Percentiles rank a stretch among this genome's conserved stretches.
phyloP scores from a whole-genome alignment of 2,797 vertebrate species.

The Varecia variegata region DNA sequence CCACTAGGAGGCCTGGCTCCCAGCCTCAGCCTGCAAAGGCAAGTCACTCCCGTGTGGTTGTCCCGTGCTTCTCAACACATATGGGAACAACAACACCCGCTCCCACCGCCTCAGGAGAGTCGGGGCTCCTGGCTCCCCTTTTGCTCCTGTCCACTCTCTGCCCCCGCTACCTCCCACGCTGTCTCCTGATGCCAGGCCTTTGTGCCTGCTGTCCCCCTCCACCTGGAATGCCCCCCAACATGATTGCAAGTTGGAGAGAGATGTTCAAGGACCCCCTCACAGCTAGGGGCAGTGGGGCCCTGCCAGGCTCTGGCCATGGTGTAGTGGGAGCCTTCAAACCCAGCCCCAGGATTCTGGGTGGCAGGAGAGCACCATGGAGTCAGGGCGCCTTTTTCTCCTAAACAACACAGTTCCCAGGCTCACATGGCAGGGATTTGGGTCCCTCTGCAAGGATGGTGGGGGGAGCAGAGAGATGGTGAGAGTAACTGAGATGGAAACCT shows the following conservation, averaged over 20 bases:
- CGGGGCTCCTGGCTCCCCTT: not conserved
- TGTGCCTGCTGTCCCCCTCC: not conserved
- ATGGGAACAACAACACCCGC: not conserved
- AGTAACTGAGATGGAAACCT: not conserved
- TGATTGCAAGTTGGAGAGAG: not conserved
- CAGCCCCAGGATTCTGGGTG: too few relatives aligned
- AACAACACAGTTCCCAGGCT: not conserved
- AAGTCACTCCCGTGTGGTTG: too few relatives aligned
- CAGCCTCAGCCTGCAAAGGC: not conserved
- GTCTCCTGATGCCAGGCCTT: not conserved
- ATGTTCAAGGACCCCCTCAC: too few relatives aligned
- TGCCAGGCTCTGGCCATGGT: not conserved
- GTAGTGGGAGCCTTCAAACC: not conserved
- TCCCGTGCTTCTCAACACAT: not conserved
- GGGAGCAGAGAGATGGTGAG: not conserved
- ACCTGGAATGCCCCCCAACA: not conserved
- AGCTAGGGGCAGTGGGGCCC: not conserved
- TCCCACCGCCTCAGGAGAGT: not conserved
- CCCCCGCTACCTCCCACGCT: not conserved
- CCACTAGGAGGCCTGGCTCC: not conserved
- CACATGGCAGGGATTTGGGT: not conserved
- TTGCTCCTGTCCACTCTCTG: accelerated
- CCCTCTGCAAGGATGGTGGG: not conserved
- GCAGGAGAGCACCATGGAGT: not conserved
- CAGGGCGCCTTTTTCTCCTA: not conserved